Evolutionary conservation across 53 echinoderm and acorn worm genomes (phyloP).

Genomic region (Holothuria scabra): DNA sequence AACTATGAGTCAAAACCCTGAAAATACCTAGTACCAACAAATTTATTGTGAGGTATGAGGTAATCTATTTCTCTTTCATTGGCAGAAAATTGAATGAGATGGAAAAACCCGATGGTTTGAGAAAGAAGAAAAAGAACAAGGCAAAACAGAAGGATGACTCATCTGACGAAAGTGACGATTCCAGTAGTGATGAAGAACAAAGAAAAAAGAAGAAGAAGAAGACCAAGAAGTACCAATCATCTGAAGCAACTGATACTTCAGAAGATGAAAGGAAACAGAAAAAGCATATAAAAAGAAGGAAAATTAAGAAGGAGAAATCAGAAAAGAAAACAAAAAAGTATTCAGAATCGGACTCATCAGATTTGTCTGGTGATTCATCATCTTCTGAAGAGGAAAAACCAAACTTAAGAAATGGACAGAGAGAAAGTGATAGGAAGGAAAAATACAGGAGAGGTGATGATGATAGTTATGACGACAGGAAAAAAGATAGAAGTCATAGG

Average conservation of each 20-base stretch:
- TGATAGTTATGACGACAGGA: not conserved
- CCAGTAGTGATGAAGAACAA: conserved; percentile 7
- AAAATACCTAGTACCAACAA: no score
- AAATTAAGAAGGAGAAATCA: conserved; percentile 37
- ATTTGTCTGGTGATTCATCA: not conserved
- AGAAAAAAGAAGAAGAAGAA: conserved; percentile 53
- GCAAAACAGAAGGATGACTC: conserved; percentile 48
- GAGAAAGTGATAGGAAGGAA: conserved; percentile 37
- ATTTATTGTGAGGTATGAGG: no score
- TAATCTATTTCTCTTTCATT: not conserved
- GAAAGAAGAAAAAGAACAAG: conserved; percentile 60
- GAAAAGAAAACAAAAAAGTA: conserved; percentile 17
- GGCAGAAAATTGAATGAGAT: conserved; percentile 85
- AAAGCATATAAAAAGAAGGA: conserved; percentile 37
- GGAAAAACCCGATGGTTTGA: conserved; percentile 67
- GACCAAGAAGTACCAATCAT: conserved; percentile 9
- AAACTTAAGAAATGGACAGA: not conserved
- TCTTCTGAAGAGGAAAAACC: not conserved
- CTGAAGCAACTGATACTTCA: conserved; percentile 18
- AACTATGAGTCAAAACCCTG: no score
- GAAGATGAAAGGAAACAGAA: conserved; percentile 36
- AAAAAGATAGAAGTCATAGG: not conserved
- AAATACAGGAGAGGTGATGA: not conserved
- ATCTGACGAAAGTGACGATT: conserved; percentile 47
- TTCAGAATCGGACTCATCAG: conserved; percentile 5